These are phyloP conservation scores for Chionoecetes opilio DNA, from an alignment of 1,140 invertebrate species.

Conservation along the genomic window DNA sequence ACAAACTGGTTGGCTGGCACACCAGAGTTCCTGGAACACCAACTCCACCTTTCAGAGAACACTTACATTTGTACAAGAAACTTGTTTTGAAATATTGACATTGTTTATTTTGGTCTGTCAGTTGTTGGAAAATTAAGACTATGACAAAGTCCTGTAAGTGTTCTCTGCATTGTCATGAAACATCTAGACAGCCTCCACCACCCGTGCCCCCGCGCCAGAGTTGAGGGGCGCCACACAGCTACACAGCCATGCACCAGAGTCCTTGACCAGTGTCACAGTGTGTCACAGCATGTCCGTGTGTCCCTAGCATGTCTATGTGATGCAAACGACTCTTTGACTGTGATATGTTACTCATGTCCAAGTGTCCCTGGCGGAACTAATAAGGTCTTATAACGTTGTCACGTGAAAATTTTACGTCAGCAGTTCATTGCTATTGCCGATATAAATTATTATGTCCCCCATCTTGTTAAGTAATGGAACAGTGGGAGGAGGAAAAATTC, in stretches of 20 bases:
- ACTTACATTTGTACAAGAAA: conserved; percentile 60
- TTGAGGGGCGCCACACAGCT: conserved; percentile 75
- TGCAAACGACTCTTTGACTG: neutral
- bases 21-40: conserved; percentile 64
- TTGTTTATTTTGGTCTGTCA: conserved; percentile 32
- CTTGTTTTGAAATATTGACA: neutral
- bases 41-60: conserved; percentile 65
- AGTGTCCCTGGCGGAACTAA: neutral
- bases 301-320: conserved; percentile 56
- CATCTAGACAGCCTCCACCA: conserved; percentile 78
- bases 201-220: conserved; percentile 72
- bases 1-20: conserved; percentile 63
- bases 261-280: conserved; percentile 76
- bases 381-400: too few species aligned
- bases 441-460: too few species aligned
- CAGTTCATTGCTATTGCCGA: too few species aligned
- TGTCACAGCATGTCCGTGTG: conserved; percentile 66
- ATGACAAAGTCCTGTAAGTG: conserved; percentile 59
- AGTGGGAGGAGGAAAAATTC: too few species aligned
- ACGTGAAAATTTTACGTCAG: too few species aligned
- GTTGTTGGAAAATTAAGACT: neutral
- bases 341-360: neutral
- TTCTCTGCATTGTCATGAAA: conserved; percentile 67
- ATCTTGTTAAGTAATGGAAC: too few species aligned
- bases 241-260: conserved; percentile 80